These are phyloP conservation scores for Stichopus chloronotus DNA, from an alignment of 35 echinoderm and acorn worm genomes.

Conservation along the genomic window DNA sequence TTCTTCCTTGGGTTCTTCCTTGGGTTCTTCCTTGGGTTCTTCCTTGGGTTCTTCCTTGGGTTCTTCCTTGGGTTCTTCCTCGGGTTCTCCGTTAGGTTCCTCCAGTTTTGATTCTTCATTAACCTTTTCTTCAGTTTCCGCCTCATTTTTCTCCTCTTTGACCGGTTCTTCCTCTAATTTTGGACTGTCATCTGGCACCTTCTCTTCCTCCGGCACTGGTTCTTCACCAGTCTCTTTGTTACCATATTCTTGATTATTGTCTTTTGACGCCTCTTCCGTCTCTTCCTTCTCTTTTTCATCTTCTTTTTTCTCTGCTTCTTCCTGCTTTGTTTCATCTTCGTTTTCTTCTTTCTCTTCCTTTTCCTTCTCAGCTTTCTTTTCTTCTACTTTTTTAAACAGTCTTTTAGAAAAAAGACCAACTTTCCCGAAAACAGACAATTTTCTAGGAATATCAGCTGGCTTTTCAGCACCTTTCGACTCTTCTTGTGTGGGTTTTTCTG, in stretches of 20 bases:
- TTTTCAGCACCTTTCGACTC: background rate
- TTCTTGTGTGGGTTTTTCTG: background rate
- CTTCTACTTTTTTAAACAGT: conserved; percentile 19
- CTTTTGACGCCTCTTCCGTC: background rate
- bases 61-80: conserved; percentile 20
- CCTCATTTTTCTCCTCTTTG: background rate
- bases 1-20: background rate
- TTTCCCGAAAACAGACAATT: conserved; percentile 34
- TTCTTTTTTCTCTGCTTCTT: conserved; percentile 25
- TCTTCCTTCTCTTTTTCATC: background rate
- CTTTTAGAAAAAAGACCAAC: conserved; percentile 27
- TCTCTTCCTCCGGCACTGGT: background rate
- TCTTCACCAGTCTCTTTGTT: background rate
- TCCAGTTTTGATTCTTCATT: background rate
- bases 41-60: background rate
- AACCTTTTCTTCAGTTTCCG: conserved; percentile 1
- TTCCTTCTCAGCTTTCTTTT: background rate
- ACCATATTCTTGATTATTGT: background rate
- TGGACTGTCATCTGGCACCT: background rate
- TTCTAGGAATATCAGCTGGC: background rate
- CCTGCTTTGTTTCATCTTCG: background rate
- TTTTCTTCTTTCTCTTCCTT: background rate
- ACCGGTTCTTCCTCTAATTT: background rate
- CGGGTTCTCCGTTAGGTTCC: background rate
- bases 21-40: background rate